Evolutionary conservation across 30 jellyfish, hydroid and myxozoan species (phyloP), one percentile per base, ranked within the genome.

Genomic region (Pseudorhiza aurosa): DNA sequence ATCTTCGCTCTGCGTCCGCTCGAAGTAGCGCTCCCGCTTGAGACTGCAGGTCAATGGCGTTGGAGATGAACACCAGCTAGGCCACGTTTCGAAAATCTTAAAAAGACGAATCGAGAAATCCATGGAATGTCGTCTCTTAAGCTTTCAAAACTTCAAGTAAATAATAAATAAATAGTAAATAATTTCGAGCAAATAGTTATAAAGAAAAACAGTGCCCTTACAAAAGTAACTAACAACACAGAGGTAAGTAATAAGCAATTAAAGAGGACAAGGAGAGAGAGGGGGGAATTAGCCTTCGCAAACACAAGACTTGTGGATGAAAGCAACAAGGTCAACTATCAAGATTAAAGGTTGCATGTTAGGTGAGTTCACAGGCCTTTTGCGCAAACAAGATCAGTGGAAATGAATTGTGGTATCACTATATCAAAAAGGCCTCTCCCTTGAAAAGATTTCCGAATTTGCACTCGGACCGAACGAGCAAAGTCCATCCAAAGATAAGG

Each of bases 401-500:
- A 2, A 10, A 10, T 21, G 40, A 18, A 2, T 64, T 64, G 58
- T 64, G 40, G 58, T n/a, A 9, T 7, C 14, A 12, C 35, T 32
- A 12, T 35, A 64, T 64, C 35, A 64, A 33, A 64, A 35, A 30
- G 21, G 58, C 57, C 50, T 33, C 51, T 17, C 15, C 35, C 58
- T 33, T 32, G 36, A 3, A 25, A 15, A 32, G 77, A 39, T 64
- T 31, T 64, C 50, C 30, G 53, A 64, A 64, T 64, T 64, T 14
- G 40, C 58, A 6, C 40, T 64, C 27, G 58, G 35, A 64, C 57
- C 26, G 58, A 15, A 18, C 32, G 70, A 45, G 32, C 83, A 70
- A 32, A 70, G 83, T 70, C 83, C 83, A 45, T 0, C 68, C 58
- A 45, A 6, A 11, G 8, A 19, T 53, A 28, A 32, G 49, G 39